Base-by-base conservation (phyloP, 2,113 vertebrate species). In the Sturnus vulgaris region DNA sequence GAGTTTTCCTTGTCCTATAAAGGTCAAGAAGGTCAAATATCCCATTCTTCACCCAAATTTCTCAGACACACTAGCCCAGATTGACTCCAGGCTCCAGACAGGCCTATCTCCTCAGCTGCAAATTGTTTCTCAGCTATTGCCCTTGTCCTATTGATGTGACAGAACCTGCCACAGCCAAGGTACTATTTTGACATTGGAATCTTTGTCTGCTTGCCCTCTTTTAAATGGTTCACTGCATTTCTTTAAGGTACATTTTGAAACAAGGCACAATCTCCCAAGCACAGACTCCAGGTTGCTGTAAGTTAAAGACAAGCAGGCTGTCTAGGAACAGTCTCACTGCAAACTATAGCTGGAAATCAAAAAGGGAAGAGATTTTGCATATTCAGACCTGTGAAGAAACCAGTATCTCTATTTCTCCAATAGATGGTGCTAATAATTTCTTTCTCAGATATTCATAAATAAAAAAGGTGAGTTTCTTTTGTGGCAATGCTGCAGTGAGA, bases 401-500 rank as follows among this genome's bases (percentile, higher is more conserved):
- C 63, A 77, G 56, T 85, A 31, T 83, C 75, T 86, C 77, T 21
- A 12, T 56, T 92, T 90, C 92, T 79, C 94, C 93, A 93, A 93
- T 75, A 96, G 92, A 93, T 97, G 94, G 90, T 95, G 96, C 95
- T 96, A 79, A 96, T 80, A 96, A 90, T 93, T 80, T 78, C 69
- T 85, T 35, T 73, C 82, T 90, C 60, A 33, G 68, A 76, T 71
- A 80, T 25, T 31, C 5, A 0, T 70, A 92, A 93, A 70, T 56
- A 25, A 89, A 90, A 88, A 76, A 86, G 25, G 44, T 75, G 37
- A 15, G 25, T 31, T 88, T 57, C 56, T 39, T 75, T 17, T 46
- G 31, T 75, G 40, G 31, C 31, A 88, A 20, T 20, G 56, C 56
- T 75, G 47, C 77, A 65, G 57, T 14, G 37, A 78, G 18, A 28